These are phyloP conservation scores for Todiramphus saurophagus DNA, from an alignment of 2,113 vertebrate genomes.

Conservation along the genomic window DNA sequence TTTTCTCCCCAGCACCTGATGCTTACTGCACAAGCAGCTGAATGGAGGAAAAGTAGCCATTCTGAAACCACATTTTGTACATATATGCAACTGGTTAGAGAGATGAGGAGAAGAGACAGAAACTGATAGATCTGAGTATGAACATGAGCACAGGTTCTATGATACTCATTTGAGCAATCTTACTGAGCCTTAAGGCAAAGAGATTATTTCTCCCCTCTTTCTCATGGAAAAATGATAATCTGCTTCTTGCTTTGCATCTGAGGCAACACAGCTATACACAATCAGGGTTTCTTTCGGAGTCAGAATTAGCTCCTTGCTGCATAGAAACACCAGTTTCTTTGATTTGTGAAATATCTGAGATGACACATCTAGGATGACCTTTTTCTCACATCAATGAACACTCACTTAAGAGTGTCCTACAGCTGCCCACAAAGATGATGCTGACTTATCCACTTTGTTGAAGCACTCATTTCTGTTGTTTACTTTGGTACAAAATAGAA, in stretches of 20 bases:
- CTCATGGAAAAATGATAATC: neutral
- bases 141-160: neutral
- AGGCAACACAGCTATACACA: neutral
- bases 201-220: neutral
- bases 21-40: fast-evolving
- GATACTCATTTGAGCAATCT: neutral
- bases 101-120: neutral
- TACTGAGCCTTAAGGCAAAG: neutral
- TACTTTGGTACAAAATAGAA: neutral
- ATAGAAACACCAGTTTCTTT: neutral
- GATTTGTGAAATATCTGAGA: neutral
- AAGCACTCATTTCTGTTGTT: neutral
- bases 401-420: neutral
- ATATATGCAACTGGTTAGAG: neutral
- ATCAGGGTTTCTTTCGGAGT: neutral
- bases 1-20: neutral
- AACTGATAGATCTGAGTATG: neutral
- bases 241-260: neutral
- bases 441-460: neutral
- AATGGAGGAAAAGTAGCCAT: neutral
- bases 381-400: neutral
- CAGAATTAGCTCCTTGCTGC: neutral
- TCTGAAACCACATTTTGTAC: neutral
- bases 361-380: neutral
- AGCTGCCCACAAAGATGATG: neutral